These are phyloP conservation scores for Xestia xanthographa DNA, from an alignment of 2,888 invertebrate genomes.

Conservation along the genomic window DNA sequence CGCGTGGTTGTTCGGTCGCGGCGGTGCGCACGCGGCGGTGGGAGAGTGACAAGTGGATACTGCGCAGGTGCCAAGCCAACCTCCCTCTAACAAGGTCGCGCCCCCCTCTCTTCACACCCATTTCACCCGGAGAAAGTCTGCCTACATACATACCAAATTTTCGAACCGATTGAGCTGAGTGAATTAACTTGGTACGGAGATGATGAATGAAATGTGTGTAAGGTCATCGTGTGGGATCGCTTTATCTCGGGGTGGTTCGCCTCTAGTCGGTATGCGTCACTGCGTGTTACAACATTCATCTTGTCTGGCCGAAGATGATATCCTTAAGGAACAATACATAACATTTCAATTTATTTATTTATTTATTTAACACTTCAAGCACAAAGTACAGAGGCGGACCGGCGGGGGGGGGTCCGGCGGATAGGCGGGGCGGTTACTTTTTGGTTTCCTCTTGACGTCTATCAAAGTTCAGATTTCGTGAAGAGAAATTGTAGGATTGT, in stretches of 20 bases:
- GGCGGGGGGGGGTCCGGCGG: no score
- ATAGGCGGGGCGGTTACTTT: no score
- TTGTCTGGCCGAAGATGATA: conserved; percentile 23
- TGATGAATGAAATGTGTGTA: conserved; percentile 80
- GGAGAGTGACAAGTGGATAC: conserved; percentile 87
- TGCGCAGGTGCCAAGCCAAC: conserved; percentile 85
- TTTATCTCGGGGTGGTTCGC: conserved; percentile 58
- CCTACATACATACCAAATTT: conserved; percentile 91
- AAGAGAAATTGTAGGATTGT: conserved; percentile 27
- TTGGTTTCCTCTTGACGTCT: neutral
- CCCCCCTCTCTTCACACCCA: conserved; percentile 83
- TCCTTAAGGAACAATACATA: neutral
- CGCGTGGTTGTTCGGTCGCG: conserved; percentile 78
- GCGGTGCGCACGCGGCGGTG: conserved; percentile 86
- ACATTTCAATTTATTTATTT: conserved; percentile 8
- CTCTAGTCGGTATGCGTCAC: conserved; percentile 41
- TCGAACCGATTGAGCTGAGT: conserved; percentile 86
- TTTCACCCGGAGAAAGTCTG: conserved; percentile 90
- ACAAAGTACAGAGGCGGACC: no score
- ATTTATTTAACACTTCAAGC: no score
- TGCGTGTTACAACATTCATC: conserved; percentile 34
- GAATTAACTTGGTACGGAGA: conserved; percentile 74
- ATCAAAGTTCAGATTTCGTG: neutral
- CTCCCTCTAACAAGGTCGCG: conserved; percentile 90
- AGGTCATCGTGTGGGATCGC: conserved; percentile 70